These are phyloP conservation scores for Promerops cafer DNA, from an alignment of 2,113 vertebrate species.

Conservation along the genomic window DNA sequence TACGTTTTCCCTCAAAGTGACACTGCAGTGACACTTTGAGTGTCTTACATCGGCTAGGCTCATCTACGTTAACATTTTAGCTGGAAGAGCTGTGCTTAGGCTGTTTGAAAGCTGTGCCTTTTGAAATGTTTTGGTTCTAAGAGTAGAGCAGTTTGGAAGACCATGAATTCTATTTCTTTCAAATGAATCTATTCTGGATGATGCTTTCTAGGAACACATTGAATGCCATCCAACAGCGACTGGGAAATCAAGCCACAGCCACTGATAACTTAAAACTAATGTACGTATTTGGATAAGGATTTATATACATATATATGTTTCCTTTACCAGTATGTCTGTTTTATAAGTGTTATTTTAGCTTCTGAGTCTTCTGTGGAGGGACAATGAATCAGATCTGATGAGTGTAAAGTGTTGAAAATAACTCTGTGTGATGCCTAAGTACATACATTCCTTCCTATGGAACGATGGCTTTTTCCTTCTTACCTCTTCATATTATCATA, in stretches of 20 bases:
- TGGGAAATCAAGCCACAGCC: not conserved
- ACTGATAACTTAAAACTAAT: not conserved
- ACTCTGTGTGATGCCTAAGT: not conserved
- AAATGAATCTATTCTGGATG: not conserved
- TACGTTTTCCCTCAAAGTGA: not conserved
- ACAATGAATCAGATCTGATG: not conserved
- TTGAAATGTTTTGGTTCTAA: not conserved
- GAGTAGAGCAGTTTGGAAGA: not conserved
- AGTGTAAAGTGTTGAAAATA: not conserved
- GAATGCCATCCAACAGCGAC: not conserved
- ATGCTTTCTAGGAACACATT: not conserved
- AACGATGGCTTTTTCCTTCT: not conserved
- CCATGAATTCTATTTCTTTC: not conserved
- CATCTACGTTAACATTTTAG: not conserved
- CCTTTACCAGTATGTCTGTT: not conserved
- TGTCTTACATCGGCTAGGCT: not conserved
- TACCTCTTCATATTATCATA: not conserved
- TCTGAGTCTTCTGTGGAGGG: not conserved
- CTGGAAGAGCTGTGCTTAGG: not conserved
- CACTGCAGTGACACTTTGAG: not conserved
- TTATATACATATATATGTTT: rapidly evolving
- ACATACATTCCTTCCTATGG: not conserved
- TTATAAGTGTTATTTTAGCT: not conserved
- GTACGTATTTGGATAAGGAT: not conserved
- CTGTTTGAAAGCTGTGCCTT: not conserved